A percentile compares a stretch with the other conserved stretches of the same genome.
Evolutionary conservation across 37 sponge, comb jelly and placozoan genomes (phyloP).

Genomic region (Diacarnus erythraeanus): DNA sequence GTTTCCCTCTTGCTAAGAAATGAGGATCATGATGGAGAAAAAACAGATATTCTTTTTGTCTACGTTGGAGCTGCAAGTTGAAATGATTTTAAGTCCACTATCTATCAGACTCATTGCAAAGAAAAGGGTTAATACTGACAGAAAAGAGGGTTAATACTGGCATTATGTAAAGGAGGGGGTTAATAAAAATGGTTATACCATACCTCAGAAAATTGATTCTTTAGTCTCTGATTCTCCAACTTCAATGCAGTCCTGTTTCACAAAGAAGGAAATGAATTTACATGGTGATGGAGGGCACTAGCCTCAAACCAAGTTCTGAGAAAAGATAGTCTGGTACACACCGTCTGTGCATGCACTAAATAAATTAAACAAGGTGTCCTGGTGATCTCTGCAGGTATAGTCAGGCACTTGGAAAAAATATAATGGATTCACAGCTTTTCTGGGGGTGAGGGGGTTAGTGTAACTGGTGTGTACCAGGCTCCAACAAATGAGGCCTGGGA

Average conservation of each 20-base stretch:
- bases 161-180: background rate
- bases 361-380: no score
- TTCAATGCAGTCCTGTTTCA: conserved; percentile 17
- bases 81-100: no score
- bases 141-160: no score
- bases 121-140: no score
- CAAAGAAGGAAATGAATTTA: background rate
- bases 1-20: background rate
- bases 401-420: no score
- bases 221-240: conserved; percentile 43
- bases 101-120: no score
- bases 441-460: background rate
- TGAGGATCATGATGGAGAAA: conserved; percentile 22
- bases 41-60: conserved; percentile 31
- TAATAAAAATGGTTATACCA: background rate
- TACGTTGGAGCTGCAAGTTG: conserved; percentile 23
- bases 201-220: conserved; percentile 12
- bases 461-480: background rate
- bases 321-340: no score
- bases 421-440: no score
- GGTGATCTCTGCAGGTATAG: no score
- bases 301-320: no score
- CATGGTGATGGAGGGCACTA: no score
- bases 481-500: background rate
- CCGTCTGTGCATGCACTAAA: no score